Conservation (phyloP, 2,113 vertebrate genomes). For the Petrocephalus zakoni region DNA sequence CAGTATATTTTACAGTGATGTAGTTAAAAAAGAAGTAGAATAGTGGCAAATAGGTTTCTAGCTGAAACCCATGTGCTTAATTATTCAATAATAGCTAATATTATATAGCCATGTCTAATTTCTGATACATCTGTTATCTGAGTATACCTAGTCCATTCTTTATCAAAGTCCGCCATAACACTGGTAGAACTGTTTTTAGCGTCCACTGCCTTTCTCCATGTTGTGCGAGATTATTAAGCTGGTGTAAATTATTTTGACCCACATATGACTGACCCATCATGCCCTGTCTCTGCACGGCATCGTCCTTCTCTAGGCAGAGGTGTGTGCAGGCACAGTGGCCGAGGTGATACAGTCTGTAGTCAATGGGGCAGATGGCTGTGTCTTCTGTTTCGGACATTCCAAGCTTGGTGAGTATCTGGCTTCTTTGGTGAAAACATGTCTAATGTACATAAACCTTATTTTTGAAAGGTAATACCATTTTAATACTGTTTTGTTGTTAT, state of each 20-base stretch:
- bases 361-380: slow-evolving; percentile 94
- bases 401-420: slow-evolving; percentile 79
- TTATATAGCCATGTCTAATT: background rate
- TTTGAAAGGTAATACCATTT: background rate
- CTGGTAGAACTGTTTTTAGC: background rate
- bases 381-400: slow-evolving; percentile 97
- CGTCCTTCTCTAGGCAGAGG: slow-evolving; percentile 74
- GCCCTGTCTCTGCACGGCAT: slow-evolving; percentile 8
- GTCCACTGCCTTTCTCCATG: background rate
- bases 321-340: slow-evolving; percentile 91
- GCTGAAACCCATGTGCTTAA: background rate
- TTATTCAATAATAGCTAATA: background rate
- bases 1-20: background rate
- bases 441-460: background rate
- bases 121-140: background rate
- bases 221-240: background rate
- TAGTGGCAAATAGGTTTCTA: background rate
- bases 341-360: slow-evolving; percentile 98
- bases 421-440: background rate
- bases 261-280: slow-evolving; percentile 3
- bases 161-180: background rate
- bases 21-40: background rate
- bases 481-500: background rate
- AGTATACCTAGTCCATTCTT: background rate
- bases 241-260: background rate